These are phyloP conservation scores for Xiphophorus maculatus DNA, from an alignment of 2,113 vertebrate genomes.

Conservation along the genomic window DNA sequence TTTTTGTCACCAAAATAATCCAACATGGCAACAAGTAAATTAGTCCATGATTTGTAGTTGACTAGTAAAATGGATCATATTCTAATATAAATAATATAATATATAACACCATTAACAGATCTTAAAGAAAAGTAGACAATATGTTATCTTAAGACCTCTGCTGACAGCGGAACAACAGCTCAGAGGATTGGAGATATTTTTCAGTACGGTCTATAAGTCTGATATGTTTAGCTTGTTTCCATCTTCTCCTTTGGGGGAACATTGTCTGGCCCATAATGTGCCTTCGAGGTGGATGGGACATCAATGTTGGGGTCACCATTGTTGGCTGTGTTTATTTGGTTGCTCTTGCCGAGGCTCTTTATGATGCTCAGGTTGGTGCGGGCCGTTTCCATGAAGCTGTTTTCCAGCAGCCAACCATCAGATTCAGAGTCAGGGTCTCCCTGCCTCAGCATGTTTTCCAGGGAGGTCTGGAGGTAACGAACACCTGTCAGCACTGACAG, in stretches of 20 bases:
- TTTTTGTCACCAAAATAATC: not conserved
- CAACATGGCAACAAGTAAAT: not conserved
- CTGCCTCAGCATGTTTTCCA: slow-evolving; percentile 84
- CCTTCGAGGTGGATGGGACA: slow-evolving; percentile 76
- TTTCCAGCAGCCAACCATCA: slow-evolving; percentile 88
- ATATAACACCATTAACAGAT: no score
- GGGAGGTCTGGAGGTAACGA: slow-evolving; percentile 88
- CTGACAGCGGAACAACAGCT: not conserved
- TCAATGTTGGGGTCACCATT: slow-evolving; percentile 84
- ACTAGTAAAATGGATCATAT: no score
- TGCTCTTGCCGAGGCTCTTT: slow-evolving; percentile 85
- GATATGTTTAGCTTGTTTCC: slow-evolving; percentile 60
- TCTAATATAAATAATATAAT: no score
- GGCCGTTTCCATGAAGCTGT: slow-evolving; percentile 86
- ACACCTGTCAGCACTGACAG: slow-evolving; percentile 87
- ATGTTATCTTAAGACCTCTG: not conserved
- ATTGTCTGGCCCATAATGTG: slow-evolving; percentile 82
- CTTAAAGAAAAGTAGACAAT: no score
- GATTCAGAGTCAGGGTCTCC: slow-evolving; percentile 85
- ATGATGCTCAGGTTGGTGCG: slow-evolving; percentile 86
- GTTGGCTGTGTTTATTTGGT: slow-evolving; percentile 81
- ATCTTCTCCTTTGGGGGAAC: slow-evolving; percentile 72
- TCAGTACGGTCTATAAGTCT: not conserved
- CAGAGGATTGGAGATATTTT: not conserved
- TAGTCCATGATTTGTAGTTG: not conserved